Base-by-base conservation (phyloP, 2,113 vertebrate species). In the Rhodinocichla rosea region DNA sequence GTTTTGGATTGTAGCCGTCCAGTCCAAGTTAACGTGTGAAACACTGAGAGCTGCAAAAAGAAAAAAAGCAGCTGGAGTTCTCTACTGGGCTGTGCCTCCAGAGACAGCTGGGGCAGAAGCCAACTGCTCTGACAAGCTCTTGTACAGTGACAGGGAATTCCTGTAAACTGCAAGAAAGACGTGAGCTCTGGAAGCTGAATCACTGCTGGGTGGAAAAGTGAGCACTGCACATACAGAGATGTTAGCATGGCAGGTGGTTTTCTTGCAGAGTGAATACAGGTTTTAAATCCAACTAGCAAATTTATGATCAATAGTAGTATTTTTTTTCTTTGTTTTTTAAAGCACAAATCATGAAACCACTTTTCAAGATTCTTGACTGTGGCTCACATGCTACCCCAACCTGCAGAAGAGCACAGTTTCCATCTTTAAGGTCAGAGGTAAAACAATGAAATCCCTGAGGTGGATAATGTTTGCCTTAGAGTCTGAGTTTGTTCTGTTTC, bases 41-140 rank as follows among this genome's bases (percentile, higher is more conserved):
- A 97, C 83, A 89, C 94, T 75, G 76, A 98, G 96, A 97, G 86
- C 52, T 97, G 97, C 81, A 57, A 59, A 59, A 60, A 28, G 28
- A 33, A 93, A 87, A 40, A 91, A 94, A 96, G 96, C 95, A 96
- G 96, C 92, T 89, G 97, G 96, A 97, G 96, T 97, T 93, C 97
- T 96, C 95, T 96, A n/a, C 92, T 94, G 93, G 87, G 96, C 96
- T 91, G 10, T 91, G 95, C 97, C 97, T 92, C 91, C 96, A 96
- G 98, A 94, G 98, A 98, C 99, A 99, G 99, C 99, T 99, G 99
- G 98, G 78, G 93, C 94, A 96, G 97, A 97, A 98, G 97, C 98
- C 98, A 98, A 98, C 98, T 99, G 98, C 78, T 91, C 96, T 92
- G 96, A 95, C 62, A 92, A 86, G 85, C 64, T 77, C 98, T 79